These are phyloP conservation scores for Crotalus tigris DNA, from an alignment of 2,113 vertebrate genomes.

Conservation along the genomic window DNA sequence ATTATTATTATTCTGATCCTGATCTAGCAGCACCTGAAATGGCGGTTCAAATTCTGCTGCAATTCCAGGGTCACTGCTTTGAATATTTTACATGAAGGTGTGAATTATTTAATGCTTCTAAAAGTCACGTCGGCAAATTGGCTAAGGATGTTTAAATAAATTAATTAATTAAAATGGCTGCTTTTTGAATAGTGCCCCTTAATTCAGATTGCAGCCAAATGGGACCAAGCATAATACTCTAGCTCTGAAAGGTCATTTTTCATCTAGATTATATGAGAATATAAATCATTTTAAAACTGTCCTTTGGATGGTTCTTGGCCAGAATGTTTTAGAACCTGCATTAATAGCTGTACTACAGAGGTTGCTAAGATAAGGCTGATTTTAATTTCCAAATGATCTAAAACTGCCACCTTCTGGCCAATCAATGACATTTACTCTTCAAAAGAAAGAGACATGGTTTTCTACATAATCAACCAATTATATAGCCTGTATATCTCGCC, in stretches of 20 bases:
- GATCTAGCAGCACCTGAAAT: slow-evolving; percentile 27
- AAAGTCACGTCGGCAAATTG: slow-evolving; percentile 46
- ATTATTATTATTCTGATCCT: not conserved
- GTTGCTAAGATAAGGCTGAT: slow-evolving; percentile 6
- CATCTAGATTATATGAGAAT: slow-evolving; percentile 57
- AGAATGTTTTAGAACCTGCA: slow-evolving; percentile 45
- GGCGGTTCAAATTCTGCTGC: not conserved
- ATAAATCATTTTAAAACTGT: slow-evolving; percentile 65
- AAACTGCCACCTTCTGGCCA: slow-evolving; percentile 75
- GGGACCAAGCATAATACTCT: slow-evolving; percentile 57
- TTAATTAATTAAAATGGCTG: slow-evolving; percentile 15
- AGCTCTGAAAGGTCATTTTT: slow-evolving; percentile 60
- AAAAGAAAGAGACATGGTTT: not conserved
- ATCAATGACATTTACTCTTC: not conserved
- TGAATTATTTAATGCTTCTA: slow-evolving; percentile 45
- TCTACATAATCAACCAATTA: not conserved
- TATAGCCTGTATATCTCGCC: not conserved
- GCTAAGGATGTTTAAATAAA: slow-evolving; percentile 30
- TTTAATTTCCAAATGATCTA: slow-evolving; percentile 52
- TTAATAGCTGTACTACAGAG: not conserved
- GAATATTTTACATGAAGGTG: slow-evolving; percentile 48
- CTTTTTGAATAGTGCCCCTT: slow-evolving; percentile 53
- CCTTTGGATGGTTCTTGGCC: slow-evolving; percentile 38
- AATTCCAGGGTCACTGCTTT: slow-evolving; percentile 33
- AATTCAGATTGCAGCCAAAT: slow-evolving; percentile 60